Percentiles rank a stretch among this genome's conserved stretches.
phyloP scores from a whole-genome alignment of 2,113 vertebrate species.

The Shinisaurus crocodilurus region DNA sequence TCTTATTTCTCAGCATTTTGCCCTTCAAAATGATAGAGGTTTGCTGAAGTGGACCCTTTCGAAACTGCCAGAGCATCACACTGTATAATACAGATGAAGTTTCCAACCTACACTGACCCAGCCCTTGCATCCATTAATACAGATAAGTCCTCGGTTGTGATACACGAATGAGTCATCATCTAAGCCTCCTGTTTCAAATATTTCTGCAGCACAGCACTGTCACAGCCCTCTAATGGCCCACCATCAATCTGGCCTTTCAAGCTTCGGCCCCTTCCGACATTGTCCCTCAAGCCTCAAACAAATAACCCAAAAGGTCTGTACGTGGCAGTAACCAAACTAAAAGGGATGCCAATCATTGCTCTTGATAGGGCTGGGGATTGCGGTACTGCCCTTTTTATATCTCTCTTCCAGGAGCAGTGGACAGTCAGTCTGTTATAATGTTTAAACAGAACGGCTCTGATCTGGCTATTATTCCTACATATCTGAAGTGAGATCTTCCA shows the following conservation, averaged over 20 bases:
- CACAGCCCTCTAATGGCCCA: neutral
- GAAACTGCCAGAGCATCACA: neutral
- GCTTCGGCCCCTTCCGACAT: neutral
- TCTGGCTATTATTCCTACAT: neutral
- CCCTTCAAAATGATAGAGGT: neutral
- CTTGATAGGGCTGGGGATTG: neutral
- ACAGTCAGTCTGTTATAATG: neutral
- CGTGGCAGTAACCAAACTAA: neutral
- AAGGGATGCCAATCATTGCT: neutral
- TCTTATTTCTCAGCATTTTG: slow-evolving; percentile 10
- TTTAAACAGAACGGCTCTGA: neutral
- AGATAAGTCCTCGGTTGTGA: neutral
- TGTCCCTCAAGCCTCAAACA: neutral
- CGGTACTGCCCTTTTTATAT: neutral
- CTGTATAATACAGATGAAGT: neutral
- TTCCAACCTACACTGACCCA: neutral
- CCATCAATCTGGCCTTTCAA: neutral
- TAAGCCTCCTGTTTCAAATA: neutral
- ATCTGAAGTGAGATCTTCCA: neutral
- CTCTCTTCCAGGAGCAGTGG: neutral
- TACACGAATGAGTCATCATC: neutral
- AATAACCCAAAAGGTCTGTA: neutral
- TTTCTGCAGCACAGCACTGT: neutral
- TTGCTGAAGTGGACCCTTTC: neutral
- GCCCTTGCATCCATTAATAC: neutral